phyloP scores from a whole-genome alignment of 37 sponge, comb jelly and placozoan species.

The Aplysina aerophoba region DNA sequence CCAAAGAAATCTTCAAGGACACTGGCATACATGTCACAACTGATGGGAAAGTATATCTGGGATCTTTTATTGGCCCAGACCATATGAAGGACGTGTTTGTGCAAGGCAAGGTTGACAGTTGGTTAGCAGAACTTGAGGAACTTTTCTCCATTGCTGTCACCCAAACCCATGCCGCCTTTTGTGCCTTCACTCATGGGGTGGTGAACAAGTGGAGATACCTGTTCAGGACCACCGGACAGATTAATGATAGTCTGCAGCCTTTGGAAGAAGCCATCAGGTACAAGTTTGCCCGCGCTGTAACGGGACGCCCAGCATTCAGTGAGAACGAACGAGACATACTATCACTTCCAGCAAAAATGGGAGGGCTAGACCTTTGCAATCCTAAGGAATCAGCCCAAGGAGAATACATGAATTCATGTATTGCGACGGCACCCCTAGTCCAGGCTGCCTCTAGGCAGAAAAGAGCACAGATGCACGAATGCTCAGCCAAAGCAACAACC shows the following conservation, averaged over 20 bases:
- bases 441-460: not conserved
- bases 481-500: not conserved
- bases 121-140: conserved; percentile 10
- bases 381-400: not conserved
- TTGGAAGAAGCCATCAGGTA: not conserved
- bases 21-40: conserved; percentile 16
- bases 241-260: not conserved
- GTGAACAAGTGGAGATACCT: not conserved
- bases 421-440: not conserved
- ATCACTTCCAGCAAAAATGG: not conserved
- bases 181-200: not conserved
- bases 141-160: conserved; percentile 11
- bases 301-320: not conserved
- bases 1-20: conserved; percentile 11
- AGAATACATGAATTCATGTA: not conserved
- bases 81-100: not conserved
- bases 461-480: not conserved
- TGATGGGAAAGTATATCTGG: conserved; percentile 1
- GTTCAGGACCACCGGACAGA: not conserved
- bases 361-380: not conserved
- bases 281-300: not conserved
- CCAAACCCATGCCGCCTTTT: not conserved
- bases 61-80: conserved; percentile 11
- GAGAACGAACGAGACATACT: not conserved
- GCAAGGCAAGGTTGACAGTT: too few relatives aligned